phyloP scores from a whole-genome alignment of 1,140 invertebrate genomes.

The Helicorthomorpha holstii region DNA sequence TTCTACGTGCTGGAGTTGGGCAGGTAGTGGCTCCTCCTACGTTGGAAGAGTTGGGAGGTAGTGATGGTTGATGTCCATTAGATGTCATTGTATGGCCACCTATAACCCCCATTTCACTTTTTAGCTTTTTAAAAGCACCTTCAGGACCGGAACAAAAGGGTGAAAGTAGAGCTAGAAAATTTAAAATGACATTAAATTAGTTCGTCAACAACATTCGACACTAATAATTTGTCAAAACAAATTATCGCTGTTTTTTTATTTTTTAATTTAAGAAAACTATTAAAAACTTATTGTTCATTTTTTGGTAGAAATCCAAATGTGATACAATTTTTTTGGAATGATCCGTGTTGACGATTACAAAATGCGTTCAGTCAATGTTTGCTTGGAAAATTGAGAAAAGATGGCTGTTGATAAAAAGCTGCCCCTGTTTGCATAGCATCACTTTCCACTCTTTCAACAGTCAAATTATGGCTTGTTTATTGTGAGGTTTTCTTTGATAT shows the following conservation, averaged over 20 bases:
- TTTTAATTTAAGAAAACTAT: neutral
- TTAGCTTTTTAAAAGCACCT: slow-evolving; percentile 93
- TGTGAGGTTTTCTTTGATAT: no score
- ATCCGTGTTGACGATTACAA: no score
- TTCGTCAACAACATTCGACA: slow-evolving; percentile 6
- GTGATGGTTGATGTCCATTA: slow-evolving; percentile 35
- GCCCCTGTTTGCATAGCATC: no score
- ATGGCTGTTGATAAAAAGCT: no score
- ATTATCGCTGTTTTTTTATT: no score
- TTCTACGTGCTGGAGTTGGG: slow-evolving; percentile 80
- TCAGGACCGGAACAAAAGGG: slow-evolving; percentile 28
- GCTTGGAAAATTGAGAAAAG: no score
- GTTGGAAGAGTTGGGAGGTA: slow-evolving; percentile 60
- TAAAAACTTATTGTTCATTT: neutral
- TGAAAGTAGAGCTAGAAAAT: slow-evolving; percentile 2
- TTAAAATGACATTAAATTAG: slow-evolving; percentile 14
- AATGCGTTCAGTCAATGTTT: no score
- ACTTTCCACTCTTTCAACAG: no score
- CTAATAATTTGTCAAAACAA: no score
- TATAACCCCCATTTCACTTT: slow-evolving; percentile 46
- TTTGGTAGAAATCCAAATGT: neutral
- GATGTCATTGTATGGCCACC: slow-evolving; percentile 23
- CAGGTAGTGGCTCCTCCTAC: slow-evolving; percentile 81
- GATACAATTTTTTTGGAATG: no score
- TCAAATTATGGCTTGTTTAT: no score